Evolutionary conservation across 2,888 invertebrate genomes (phyloP).

Genomic region (Horisme vitalbata): DNA sequence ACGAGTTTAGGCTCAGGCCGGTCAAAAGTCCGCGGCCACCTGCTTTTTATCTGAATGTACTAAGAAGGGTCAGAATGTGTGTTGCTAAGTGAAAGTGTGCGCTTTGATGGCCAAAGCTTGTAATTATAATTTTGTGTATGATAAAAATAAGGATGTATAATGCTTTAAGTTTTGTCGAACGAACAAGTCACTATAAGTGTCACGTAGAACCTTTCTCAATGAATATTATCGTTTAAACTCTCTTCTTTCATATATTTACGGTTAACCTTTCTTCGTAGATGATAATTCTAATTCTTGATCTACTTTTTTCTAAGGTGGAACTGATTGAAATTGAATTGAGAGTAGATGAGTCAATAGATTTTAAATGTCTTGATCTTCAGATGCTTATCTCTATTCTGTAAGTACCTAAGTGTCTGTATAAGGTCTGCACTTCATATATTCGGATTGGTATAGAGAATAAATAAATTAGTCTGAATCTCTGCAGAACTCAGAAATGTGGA

Average conservation of each 20-base stretch:
- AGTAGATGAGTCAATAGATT: constrained; percentile 10
- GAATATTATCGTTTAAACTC: background rate
- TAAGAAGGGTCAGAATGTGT: constrained; percentile 23
- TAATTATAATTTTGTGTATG: constrained; percentile 38
- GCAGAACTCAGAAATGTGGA: too few species aligned
- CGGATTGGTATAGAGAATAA: background rate
- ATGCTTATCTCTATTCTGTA: constrained; percentile 15
- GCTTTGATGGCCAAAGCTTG: constrained; percentile 61
- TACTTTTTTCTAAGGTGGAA: constrained; percentile 10
- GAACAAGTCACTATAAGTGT: constrained; percentile 68
- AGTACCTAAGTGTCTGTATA: constrained; percentile 13
- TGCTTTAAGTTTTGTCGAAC: constrained; percentile 52
- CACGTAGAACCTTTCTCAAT: constrained; percentile 44
- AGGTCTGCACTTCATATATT: constrained; percentile 11
- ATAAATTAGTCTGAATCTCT: too few species aligned
- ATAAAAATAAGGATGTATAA: constrained; percentile 38
- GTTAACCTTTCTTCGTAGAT: constrained; percentile 2
- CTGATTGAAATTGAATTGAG: constrained; percentile 31
- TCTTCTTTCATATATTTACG: background rate
- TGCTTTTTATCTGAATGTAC: constrained; percentile 4
- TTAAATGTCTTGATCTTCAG: constrained; percentile 14
- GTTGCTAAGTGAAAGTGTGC: constrained; percentile 45
- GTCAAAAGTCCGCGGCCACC: background rate
- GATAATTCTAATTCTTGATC: constrained; percentile 1
- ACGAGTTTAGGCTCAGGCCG: too few species aligned